Conservation (phyloP, 2,888 invertebrate species). For the Phlogophora meticulosa region DNA sequence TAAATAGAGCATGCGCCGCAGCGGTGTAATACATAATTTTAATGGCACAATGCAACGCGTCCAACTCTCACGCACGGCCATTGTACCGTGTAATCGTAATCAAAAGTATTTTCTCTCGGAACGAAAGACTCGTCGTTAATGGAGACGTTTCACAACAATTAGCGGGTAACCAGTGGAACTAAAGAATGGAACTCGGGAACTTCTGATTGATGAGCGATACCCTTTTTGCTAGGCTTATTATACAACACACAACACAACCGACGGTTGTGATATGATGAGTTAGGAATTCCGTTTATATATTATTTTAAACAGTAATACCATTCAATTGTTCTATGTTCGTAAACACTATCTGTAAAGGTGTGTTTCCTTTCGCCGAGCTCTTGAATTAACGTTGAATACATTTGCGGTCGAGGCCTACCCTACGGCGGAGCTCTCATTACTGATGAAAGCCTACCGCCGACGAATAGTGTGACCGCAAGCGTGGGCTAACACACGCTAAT, state of each 20-base stretch:
- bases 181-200: slow-evolving; percentile 57
- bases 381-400: slow-evolving; percentile 76
- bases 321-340: slow-evolving; percentile 64
- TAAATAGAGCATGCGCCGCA: slow-evolving; percentile 88
- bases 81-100: slow-evolving; percentile 86
- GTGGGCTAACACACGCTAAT: slow-evolving; percentile 70
- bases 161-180: slow-evolving; percentile 63
- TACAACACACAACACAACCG: slow-evolving; percentile 44
- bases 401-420: slow-evolving; percentile 78
- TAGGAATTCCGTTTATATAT: slow-evolving; percentile 47
- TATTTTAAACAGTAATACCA: slow-evolving; percentile 57
- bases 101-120: slow-evolving; percentile 84
- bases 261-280: slow-evolving; percentile 41
- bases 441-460: slow-evolving; percentile 83
- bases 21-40: slow-evolving; percentile 85
- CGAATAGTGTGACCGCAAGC: slow-evolving; percentile 81
- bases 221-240: slow-evolving; percentile 54
- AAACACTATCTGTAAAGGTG: slow-evolving; percentile 45
- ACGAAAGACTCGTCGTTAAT: slow-evolving; percentile 77
- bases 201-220: slow-evolving; percentile 52
- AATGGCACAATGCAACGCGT: slow-evolving; percentile 82
- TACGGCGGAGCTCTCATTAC: slow-evolving; percentile 80
- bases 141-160: slow-evolving; percentile 81
- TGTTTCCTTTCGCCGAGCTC: slow-evolving; percentile 64
- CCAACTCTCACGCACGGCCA: slow-evolving; percentile 85